Evolutionary conservation across 2,888 invertebrate genomes (phyloP).

Genomic region (Ptychoptera albimana): DNA sequence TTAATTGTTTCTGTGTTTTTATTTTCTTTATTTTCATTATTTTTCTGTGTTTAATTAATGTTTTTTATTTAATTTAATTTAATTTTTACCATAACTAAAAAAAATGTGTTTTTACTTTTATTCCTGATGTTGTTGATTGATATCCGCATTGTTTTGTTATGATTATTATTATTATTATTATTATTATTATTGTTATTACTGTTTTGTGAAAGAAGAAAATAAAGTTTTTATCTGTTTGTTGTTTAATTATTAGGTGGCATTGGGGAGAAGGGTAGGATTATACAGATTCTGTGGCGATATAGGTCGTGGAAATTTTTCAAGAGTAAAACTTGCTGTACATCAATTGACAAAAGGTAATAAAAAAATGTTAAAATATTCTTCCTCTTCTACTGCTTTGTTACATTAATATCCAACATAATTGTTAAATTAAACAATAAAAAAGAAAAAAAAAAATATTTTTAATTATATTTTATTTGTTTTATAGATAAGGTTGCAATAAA

Average conservation of each 20-base stretch:
- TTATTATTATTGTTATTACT: no score
- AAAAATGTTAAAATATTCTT: neutral
- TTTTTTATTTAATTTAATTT: no score
- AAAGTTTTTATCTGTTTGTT: constrained; percentile 6
- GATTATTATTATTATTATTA: no score
- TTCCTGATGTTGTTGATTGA: no score
- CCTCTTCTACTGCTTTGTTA: no score
- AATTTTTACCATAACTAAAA: no score
- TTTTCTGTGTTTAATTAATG: no score
- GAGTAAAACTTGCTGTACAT: constrained; percentile 60
- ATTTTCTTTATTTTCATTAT: no score
- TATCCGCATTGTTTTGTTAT: no score
- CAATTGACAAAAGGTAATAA: constrained; percentile 48
- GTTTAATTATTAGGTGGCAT: constrained; percentile 38
- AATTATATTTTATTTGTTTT: neutral
- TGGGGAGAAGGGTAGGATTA: constrained; percentile 56
- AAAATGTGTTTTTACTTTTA: no score
- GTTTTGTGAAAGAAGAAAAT: neutral
- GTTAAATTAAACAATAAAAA: neutral
- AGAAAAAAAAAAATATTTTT: neutral
- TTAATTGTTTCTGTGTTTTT: no score
- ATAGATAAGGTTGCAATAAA: constrained; percentile 60
- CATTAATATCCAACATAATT: no score
- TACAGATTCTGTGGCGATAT: constrained; percentile 60
- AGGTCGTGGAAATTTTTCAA: constrained; percentile 63